A percentile compares a stretch with the other conserved stretches of the same genome.
Conservation (phyloP, 2,888 invertebrate species). For the Gibbula magus region DNA sequence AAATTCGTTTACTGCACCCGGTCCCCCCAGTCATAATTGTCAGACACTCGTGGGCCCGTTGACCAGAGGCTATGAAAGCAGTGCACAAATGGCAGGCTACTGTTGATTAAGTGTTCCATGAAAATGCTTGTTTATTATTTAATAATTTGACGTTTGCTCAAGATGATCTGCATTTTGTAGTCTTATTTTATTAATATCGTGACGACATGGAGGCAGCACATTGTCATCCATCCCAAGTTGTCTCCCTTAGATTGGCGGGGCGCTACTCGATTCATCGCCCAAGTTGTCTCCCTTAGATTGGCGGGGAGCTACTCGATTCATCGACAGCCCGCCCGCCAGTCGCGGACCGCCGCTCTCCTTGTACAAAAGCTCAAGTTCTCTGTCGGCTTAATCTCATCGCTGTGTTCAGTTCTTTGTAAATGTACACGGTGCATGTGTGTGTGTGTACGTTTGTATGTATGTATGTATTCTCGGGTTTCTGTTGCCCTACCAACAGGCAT, state of each 20-base stretch:
- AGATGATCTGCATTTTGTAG: slow-evolving; percentile 22
- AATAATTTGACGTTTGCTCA: slow-evolving; percentile 21
- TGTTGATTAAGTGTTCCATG: background rate
- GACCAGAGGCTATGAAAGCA: background rate
- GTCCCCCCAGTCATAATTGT: too few relatives aligned
- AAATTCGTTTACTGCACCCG: too few relatives aligned
- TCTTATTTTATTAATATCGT: slow-evolving; percentile 4
- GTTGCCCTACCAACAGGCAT: background rate
- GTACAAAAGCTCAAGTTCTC: slow-evolving; percentile 19
- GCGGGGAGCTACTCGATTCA: background rate
- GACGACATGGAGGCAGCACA: background rate
- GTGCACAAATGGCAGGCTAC: slow-evolving; percentile 3
- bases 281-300: slow-evolving; percentile 12
- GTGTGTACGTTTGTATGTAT: slow-evolving; percentile 24
- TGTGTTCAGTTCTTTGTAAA: background rate
- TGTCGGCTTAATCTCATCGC: background rate
- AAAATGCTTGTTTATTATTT: slow-evolving; percentile 22
- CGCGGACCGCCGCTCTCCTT: background rate
- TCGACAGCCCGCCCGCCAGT: background rate
- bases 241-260: slow-evolving; percentile 1
- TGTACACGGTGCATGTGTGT: slow-evolving; percentile 10
- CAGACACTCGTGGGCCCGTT: too few relatives aligned
- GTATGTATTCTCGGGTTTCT: slow-evolving; percentile 21
- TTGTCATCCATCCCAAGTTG: background rate
- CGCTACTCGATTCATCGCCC: background rate